Evolutionary conservation across 2,888 invertebrate species (phyloP).

Genomic region (Thalpophila matura): DNA sequence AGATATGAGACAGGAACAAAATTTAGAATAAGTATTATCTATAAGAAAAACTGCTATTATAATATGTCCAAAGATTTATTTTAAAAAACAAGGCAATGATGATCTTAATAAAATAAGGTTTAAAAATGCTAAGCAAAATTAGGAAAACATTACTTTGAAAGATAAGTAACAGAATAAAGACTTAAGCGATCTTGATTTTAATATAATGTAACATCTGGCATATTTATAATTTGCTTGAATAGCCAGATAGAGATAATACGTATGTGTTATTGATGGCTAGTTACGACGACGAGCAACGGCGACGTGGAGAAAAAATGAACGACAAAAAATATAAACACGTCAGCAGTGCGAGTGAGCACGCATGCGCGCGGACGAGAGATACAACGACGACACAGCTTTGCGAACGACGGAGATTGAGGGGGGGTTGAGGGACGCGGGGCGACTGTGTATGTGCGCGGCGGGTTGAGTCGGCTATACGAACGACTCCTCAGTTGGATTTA

Average conservation of each 20-base stretch:
- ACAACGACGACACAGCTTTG: slow-evolving; percentile 75
- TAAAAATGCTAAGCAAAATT: slow-evolving; percentile 30
- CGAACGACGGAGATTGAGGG: slow-evolving; percentile 67
- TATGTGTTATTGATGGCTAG: slow-evolving; percentile 48
- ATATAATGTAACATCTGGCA: slow-evolving; percentile 41
- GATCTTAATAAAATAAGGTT: too few relatives aligned
- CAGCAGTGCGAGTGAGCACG: slow-evolving; percentile 87
- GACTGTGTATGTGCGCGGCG: slow-evolving; percentile 71
- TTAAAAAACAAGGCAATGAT: slow-evolving; percentile 2
- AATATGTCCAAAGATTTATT: too few relatives aligned
- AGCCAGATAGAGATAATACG: slow-evolving; percentile 33
- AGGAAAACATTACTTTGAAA: slow-evolving; percentile 15
- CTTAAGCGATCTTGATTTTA: slow-evolving; percentile 21
- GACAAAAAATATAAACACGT: slow-evolving; percentile 89
- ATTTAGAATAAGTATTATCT: too few relatives aligned
- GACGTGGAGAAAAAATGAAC: slow-evolving; percentile 76
- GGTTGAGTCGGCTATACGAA: slow-evolving; percentile 75
- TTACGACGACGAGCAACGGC: slow-evolving; percentile 60
- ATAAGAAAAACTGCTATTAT: not conserved
- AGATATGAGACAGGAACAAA: not conserved
- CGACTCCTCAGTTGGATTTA: slow-evolving; percentile 88
- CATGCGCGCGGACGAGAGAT: slow-evolving; percentile 84
- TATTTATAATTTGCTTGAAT: slow-evolving; percentile 34
- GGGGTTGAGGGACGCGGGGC: slow-evolving; percentile 68
- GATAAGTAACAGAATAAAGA: slow-evolving; percentile 28